A percentile compares a stretch with the other conserved stretches of the same genome.
Evolutionary conservation across 1,140 invertebrate genomes (phyloP).

Genomic region (Cotesia chilonis): DNA sequence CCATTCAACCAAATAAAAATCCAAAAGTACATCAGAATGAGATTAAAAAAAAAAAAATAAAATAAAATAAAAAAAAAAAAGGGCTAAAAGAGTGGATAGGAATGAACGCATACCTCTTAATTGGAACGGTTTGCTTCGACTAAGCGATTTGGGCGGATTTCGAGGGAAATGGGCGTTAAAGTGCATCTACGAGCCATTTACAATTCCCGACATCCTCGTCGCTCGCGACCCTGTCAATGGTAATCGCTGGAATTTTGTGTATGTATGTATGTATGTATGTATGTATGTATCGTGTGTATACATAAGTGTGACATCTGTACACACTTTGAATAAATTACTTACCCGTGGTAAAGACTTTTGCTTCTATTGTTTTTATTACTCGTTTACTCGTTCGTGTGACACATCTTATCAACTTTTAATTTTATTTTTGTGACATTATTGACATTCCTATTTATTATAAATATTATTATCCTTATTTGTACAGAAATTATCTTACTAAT

Average conservation of each 20-base stretch:
- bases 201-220: conserved; percentile 47
- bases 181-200: conserved; percentile 57
- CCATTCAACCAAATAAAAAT: too few relatives aligned
- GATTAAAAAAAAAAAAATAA: conserved; percentile 33
- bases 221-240: conserved; percentile 43
- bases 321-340: conserved; percentile 31
- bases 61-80: conserved; percentile 46
- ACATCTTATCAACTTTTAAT: conserved; percentile 24
- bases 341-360: background rate
- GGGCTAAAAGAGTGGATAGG: conserved; percentile 42
- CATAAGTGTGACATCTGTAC: conserved; percentile 34
- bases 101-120: conserved; percentile 66
- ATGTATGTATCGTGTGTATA: conserved; percentile 17
- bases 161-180: conserved; percentile 64
- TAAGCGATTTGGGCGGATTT: conserved; percentile 63
- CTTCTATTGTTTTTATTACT: too few relatives aligned
- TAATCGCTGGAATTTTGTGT: conserved; percentile 34
- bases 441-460: background rate
- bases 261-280: too few relatives aligned
- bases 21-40: conserved; percentile 42
- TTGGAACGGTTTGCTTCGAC: conserved; percentile 63
- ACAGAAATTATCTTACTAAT: too few relatives aligned
- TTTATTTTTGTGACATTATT: background rate
- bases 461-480: too few relatives aligned
- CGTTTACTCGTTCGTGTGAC: conserved; percentile 7